Percentiles rank a stretch among this genome's conserved stretches.
Conservation (phyloP, 23 tunicate genomes). For the Styela plicata region DNA sequence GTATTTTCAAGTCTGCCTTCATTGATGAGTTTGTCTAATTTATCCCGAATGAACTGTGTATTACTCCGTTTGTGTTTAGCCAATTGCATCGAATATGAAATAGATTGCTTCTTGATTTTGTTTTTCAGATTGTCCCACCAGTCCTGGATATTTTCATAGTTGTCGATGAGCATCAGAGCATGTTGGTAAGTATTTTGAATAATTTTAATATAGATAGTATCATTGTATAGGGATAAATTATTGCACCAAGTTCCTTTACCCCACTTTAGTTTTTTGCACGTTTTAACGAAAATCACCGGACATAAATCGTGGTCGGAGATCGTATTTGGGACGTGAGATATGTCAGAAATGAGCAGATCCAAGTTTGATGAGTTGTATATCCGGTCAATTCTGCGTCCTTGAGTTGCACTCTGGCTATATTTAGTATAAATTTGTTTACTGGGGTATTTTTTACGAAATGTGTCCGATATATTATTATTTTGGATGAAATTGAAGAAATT, state of each 20-base stretch:
- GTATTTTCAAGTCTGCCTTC: background rate
- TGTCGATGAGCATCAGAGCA: background rate
- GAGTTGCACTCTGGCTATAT: background rate
- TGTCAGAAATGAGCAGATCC: background rate
- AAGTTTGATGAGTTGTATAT: background rate
- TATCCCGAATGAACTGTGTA: background rate
- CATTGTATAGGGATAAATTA: background rate
- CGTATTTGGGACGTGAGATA: background rate
- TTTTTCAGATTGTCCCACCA: background rate
- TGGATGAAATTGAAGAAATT: background rate
- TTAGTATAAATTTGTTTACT: background rate
- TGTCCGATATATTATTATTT: background rate
- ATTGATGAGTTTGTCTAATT: background rate
- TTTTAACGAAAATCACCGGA: background rate
- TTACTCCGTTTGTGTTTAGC: background rate
- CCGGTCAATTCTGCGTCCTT: background rate
- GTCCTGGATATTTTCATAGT: background rate
- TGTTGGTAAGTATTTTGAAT: background rate
- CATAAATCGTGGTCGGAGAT: background rate
- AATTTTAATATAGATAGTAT: too few relatives aligned
- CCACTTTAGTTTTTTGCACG: background rate
- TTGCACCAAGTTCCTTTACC: background rate
- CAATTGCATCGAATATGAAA: background rate
- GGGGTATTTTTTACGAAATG: background rate
- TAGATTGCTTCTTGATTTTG: background rate